Percentiles rank a stretch among this genome's conserved stretches.
phyloP scores from a whole-genome alignment of 1,140 invertebrate species.

The Apis mellifera region DNA sequence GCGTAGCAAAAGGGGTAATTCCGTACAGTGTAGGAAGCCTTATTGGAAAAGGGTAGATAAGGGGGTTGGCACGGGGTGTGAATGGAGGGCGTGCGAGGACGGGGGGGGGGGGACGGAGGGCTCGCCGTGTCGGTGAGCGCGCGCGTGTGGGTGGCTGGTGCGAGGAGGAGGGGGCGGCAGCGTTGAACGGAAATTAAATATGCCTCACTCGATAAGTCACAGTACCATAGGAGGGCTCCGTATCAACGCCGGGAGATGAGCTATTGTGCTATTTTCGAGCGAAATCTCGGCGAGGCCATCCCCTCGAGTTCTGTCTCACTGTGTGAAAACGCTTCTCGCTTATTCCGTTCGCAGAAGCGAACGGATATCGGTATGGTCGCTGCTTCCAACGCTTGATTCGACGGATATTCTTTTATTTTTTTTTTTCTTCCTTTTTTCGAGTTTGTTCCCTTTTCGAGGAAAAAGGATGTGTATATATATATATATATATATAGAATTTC shows the following conservation, averaged over 20 bases:
- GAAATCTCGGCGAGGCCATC: conserved; percentile 72
- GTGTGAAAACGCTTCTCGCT: conserved; percentile 64
- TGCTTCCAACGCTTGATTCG: conserved; percentile 15
- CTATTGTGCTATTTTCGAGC: conserved; percentile 81
- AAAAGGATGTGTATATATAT: no score
- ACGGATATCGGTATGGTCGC: conserved; percentile 53
- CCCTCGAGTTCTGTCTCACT: conserved; percentile 57
- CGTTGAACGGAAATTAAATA: conserved; percentile 82
- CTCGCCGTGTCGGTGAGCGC: not conserved
- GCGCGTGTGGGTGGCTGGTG: conserved; percentile 32
- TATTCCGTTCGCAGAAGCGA: conserved; percentile 49
- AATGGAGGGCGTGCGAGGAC: conserved; percentile 47
- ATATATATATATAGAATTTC: no score
- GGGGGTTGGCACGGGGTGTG: conserved; percentile 46
- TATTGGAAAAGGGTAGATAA: conserved; percentile 82
- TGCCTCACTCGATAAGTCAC: conserved; percentile 81
- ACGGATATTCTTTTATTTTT: conserved; percentile 21
- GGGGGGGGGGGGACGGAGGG: not conserved
- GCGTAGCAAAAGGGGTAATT: conserved; percentile 76
- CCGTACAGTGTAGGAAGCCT: conserved; percentile 75
- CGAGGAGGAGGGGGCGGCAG: conserved; percentile 2
- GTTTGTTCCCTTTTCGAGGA: not conserved
- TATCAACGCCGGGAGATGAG: conserved; percentile 80
- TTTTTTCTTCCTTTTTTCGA: not conserved
- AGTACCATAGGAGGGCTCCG: conserved; percentile 70